A percentile compares a stretch with the other conserved stretches of the same genome.
Evolutionary conservation across 2,797 vertebrate genomes (phyloP).

Genomic region (Enteromius argenteus): DNA sequence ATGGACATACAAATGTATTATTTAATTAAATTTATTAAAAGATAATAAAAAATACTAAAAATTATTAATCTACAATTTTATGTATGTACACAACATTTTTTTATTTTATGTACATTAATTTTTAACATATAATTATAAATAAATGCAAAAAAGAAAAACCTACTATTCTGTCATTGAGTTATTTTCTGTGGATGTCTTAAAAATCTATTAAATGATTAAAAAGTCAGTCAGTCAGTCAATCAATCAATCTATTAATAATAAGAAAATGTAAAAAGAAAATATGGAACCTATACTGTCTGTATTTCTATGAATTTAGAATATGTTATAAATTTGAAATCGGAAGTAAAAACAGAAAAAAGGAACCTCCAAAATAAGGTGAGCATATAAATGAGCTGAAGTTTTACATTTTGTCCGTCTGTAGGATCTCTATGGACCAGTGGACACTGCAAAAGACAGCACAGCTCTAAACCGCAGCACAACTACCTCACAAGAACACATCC

Average conservation of each 20-base stretch:
- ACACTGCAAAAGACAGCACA: constrained; percentile 53
- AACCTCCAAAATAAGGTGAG: not conserved
- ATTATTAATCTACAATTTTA: not conserved
- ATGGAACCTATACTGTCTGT: not conserved
- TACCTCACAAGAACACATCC: constrained; percentile 58
- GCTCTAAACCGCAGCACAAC: constrained; percentile 57
- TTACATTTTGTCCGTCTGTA: constrained; percentile 40
- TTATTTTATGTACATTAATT: too few relatives aligned
- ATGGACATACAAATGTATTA: not conserved
- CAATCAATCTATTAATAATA: not conserved
- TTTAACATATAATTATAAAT: not conserved
- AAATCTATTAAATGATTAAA: not conserved
- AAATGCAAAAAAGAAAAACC: not conserved
- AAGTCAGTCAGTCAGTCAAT: not conserved
- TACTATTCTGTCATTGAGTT: not conserved
- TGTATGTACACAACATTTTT: not conserved
- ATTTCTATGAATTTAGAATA: not conserved
- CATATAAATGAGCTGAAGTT: not conserved
- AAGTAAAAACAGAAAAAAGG: not conserved
- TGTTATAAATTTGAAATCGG: not conserved
- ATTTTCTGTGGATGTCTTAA: not conserved
- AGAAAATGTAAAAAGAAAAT: not conserved
- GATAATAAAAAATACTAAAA: not conserved
- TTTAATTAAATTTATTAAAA: not conserved
- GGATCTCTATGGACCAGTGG: constrained; percentile 63